Base-by-base conservation (phyloP, 2,113 vertebrate genomes). In the cat (Felis catus) region DNA sequence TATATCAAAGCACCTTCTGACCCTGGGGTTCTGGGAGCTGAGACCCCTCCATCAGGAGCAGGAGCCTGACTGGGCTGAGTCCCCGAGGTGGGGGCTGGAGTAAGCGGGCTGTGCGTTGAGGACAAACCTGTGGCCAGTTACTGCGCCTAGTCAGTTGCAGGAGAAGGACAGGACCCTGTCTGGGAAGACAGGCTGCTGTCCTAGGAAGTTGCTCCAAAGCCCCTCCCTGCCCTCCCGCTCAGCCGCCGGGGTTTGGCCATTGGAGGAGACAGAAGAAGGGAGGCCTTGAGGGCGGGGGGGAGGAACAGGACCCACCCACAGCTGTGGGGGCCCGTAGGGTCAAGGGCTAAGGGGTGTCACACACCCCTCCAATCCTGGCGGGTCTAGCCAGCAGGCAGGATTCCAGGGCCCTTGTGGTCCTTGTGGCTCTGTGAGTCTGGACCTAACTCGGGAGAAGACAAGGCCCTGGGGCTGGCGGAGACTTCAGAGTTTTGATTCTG, bases 281-380 rank as follows among this genome's bases (percentile, higher is more conserved):
- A 19, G 81, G 5, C 41, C 71, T 90, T 9, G 1, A 0, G 16
- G 86, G 86, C 78, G 53, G 55, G 68, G 33, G 33, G 29, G 19
- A 25, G 85, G 19, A 8, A 14, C 41, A 27, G 3, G 53, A 48
- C 39, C 11, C 0, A 0, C 41, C 78, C 14, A 0, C 48, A 48
- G 48, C 73, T 27, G 5, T 0, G 0, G 39, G 4, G 12, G 33
- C 85, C 51, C 0, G 6, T 10, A 36, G 39, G 3, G 65, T 25
- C 53, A 61, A 3, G 9, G 7, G 55, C 18, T 31, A 31, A 51
- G 4, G 78, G n/a, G 63, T 45, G 51, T 86, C 33, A 9, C 73
- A 29, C 41, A 31, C 74, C 65, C n/a, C 41, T 53, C n/a, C 29
- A 14, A 6, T 27, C 85, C 33, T 11, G 7, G 78, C n/a, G 15